These are phyloP conservation scores for Datnioides undecimradiatus DNA, from an alignment of 2,113 vertebrate genomes.

Conservation along the genomic window DNA sequence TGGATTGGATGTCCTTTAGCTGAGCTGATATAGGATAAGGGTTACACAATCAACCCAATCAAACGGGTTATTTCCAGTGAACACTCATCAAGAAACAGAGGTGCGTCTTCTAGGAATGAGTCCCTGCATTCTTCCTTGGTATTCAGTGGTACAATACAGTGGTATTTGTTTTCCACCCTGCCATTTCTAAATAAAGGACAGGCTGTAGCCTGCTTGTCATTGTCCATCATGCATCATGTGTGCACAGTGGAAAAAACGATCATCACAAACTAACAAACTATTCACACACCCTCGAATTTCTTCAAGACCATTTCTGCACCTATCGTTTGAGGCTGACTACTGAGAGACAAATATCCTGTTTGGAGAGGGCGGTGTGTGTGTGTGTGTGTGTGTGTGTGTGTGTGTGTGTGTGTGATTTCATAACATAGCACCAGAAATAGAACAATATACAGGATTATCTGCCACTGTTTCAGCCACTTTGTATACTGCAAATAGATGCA, in stretches of 20 bases:
- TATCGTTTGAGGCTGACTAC: neutral
- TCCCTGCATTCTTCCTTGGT: neutral
- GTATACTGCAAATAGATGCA: constrained; percentile 32
- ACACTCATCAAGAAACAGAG: neutral
- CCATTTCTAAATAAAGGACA: constrained; percentile 21
- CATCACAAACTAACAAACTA: neutral
- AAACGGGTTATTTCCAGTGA: neutral
- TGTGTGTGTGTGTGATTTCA: neutral
- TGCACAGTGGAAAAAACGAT: constrained; percentile 17
- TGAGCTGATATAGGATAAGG: constrained; percentile 13
- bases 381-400: neutral
- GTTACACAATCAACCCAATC: constrained; percentile 39
- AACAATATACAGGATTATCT: constrained; percentile 49
- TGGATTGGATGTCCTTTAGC: constrained; percentile 21
- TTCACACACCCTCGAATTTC: neutral
- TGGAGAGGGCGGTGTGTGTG: neutral
- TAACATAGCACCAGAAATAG: constrained; percentile 38
- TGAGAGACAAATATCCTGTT: constrained; percentile 35
- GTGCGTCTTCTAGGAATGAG: neutral
- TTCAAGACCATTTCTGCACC: neutral
- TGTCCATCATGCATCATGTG: constrained; percentile 33
- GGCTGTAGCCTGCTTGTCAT: neutral
- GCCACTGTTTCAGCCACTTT: constrained; percentile 18
- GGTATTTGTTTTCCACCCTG: constrained; percentile 26
- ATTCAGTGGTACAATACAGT: too few species aligned